phyloP scores from a whole-genome alignment of 2,888 invertebrate genomes.

The Tiliacea aurago region DNA sequence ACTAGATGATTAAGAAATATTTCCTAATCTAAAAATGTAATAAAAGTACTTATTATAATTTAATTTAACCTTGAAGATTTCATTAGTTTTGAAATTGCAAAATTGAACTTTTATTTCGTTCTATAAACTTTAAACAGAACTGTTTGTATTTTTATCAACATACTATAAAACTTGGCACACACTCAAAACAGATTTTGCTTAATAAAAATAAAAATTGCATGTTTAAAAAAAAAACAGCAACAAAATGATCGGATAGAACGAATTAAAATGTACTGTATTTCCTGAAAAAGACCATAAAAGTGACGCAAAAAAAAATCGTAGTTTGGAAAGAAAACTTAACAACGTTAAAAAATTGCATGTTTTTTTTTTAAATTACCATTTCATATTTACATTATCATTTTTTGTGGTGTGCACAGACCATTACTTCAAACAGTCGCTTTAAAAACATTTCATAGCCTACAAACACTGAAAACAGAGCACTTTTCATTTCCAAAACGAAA shows the following conservation, averaged over 20 bases:
- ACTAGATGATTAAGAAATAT: conserved; percentile 10
- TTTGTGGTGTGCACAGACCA: no score
- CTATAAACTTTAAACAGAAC: neutral
- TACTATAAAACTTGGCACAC: neutral
- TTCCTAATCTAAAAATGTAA: neutral
- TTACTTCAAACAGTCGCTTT: neutral
- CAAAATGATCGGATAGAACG: no score
- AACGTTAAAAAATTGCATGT: neutral
- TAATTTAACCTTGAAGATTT: neutral
- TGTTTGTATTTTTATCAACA: neutral
- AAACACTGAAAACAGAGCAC: conserved; percentile 37
- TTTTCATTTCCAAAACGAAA: conserved; percentile 50
- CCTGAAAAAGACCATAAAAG: neutral
- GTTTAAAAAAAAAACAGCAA: no score
- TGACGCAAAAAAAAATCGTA: neutral
- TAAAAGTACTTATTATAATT: no score
- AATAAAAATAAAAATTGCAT: neutral
- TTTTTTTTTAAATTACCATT: neutral
- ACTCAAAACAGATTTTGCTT: neutral
- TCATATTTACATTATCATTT: neutral
- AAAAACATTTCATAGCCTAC: neutral
- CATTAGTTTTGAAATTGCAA: neutral
- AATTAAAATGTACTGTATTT: no score
- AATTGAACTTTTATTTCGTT: neutral
- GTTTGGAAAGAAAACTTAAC: neutral